phyloP scores from a whole-genome alignment of 2,888 invertebrate species.

The Cylindroiulus punctatus region DNA sequence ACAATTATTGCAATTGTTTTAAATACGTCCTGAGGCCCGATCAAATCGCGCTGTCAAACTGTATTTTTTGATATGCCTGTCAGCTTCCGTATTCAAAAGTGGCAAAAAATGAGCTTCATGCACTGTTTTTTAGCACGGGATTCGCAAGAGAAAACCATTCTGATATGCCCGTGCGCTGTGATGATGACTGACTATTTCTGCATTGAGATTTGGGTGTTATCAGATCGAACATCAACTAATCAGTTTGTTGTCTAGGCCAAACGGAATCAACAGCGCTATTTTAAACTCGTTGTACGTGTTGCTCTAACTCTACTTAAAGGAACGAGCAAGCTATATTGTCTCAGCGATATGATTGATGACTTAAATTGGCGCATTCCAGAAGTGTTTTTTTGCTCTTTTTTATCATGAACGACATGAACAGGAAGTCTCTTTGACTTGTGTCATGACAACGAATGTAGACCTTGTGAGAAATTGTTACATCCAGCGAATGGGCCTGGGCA shows the following conservation, averaged over 20 bases:
- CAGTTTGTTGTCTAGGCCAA: slow-evolving; percentile 12
- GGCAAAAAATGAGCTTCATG: neutral
- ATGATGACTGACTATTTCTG: neutral
- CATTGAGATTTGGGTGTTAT: neutral
- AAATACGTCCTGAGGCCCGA: neutral
- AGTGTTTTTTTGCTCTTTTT: neutral
- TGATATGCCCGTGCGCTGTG: neutral
- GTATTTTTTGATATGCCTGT: slow-evolving; percentile 20
- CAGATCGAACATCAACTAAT: slow-evolving; percentile 32
- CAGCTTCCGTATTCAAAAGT: slow-evolving; percentile 26
- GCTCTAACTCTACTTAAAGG: neutral
- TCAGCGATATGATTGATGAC: slow-evolving; percentile 5
- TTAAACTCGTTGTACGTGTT: slow-evolving; percentile 9
- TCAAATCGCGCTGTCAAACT: slow-evolving; percentile 1
- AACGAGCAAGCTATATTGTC: slow-evolving; percentile 8
- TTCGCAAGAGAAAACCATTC: neutral
- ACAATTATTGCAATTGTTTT: slow-evolving; percentile 27
- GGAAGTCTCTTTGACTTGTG: slow-evolving; percentile 7
- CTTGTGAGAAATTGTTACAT: neutral
- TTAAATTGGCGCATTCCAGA: slow-evolving; percentile 1
- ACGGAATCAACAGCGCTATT: neutral
- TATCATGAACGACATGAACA: neutral
- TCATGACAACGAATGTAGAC: neutral
- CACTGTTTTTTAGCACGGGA: neutral
- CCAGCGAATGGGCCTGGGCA: neutral